A percentile compares a stretch with the other conserved stretches of the same genome.
phyloP scores from a whole-genome alignment of 2,113 vertebrate genomes.

The Chionis minor region DNA sequence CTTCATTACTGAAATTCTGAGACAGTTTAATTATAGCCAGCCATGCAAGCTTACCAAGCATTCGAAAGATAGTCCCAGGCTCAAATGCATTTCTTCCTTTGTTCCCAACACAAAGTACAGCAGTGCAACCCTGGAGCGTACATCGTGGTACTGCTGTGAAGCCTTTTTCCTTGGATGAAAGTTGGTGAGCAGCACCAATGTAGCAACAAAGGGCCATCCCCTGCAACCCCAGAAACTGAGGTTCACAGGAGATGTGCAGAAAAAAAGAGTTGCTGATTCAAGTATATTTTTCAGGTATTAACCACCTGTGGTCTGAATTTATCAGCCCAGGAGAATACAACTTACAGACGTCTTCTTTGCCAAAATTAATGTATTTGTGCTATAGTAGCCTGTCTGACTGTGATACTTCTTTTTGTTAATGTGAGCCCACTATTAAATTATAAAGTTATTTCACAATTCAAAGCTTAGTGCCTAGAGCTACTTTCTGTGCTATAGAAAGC shows the following conservation, averaged over 20 bases:
- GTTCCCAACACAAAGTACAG: not conserved
- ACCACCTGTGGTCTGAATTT: not conserved
- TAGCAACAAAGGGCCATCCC: not conserved
- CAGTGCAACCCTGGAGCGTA: not conserved
- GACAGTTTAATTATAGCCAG: not conserved
- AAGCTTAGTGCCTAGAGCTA: slow-evolving; percentile 31
- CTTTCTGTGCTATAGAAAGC: slow-evolving; percentile 21
- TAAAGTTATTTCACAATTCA: slow-evolving; percentile 47
- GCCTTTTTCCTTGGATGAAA: not conserved
- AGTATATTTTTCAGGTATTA: not conserved
- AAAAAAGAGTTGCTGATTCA: not conserved
- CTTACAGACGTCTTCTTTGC: not conserved
- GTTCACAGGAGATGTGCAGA: not conserved
- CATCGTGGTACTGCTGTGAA: not conserved
- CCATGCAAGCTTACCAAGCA: not conserved
- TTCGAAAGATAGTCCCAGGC: not conserved
- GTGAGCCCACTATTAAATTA: slow-evolving; percentile 34
- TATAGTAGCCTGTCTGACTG: not conserved
- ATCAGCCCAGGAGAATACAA: not conserved
- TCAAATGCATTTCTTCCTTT: not conserved
- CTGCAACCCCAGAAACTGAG: not conserved
- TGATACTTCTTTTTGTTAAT: not conserved
- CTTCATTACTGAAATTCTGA: not conserved
- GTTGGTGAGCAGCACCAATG: not conserved
- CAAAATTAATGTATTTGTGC: not conserved